These are phyloP conservation scores for Lethrus apterus DNA, from an alignment of 1,140 invertebrate species.

Conservation along the genomic window DNA sequence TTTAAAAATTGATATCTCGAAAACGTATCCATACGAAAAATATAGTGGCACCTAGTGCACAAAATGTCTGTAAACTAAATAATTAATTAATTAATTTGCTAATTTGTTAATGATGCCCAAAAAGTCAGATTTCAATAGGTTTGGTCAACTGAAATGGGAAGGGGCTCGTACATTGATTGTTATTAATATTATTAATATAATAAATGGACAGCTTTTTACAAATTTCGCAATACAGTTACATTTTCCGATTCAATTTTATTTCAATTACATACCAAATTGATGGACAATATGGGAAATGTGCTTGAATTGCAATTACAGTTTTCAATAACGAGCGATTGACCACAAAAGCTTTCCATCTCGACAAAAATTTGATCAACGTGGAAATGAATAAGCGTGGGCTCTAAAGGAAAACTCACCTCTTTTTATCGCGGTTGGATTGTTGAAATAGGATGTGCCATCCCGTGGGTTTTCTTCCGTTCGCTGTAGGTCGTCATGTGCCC, in stretches of 20 bases:
- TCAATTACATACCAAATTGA: neutral
- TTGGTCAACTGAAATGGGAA: too few species aligned
- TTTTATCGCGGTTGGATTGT: slow-evolving; percentile 36
- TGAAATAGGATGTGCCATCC: slow-evolving; percentile 25
- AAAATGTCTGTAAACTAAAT: too few species aligned
- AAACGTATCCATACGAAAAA: too few species aligned
- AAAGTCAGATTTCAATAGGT: too few species aligned
- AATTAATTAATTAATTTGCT: too few species aligned
- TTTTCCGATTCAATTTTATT: neutral
- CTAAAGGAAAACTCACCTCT: slow-evolving; percentile 26
- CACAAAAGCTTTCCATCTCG: neutral
- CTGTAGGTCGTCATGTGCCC: slow-evolving; percentile 23
- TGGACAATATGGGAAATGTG: neutral
- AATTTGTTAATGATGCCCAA: too few species aligned
- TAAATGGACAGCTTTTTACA: too few species aligned
- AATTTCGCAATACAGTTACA: too few species aligned
- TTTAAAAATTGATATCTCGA: too few species aligned
- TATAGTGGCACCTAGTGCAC: too few species aligned
- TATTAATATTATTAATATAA: too few species aligned
- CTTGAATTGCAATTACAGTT: neutral
- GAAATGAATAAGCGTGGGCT: neutral
- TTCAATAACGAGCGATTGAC: neutral
- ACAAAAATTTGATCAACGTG: neutral
- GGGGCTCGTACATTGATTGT: too few species aligned
- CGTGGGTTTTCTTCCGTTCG: slow-evolving; percentile 25